Conservation (phyloP, 2,797 vertebrate species). For the Hoplostethus atlanticus region DNA sequence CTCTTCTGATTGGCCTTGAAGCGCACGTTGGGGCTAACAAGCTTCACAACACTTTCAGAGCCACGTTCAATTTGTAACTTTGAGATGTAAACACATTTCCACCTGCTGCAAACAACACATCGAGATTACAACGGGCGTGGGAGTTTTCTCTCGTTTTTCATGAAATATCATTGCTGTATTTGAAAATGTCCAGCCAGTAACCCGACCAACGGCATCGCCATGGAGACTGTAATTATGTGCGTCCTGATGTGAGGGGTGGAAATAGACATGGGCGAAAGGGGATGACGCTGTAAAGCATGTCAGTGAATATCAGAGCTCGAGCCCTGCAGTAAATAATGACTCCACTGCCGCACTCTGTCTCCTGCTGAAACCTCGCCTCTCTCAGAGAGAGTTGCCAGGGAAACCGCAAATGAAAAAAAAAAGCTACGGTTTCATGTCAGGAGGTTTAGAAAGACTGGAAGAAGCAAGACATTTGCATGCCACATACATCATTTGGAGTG, state of each 20-base stretch:
- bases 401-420: slow-evolving; percentile 82
- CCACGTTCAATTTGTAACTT: slow-evolving; percentile 12
- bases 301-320: slow-evolving; percentile 79
- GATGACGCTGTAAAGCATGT: slow-evolving; percentile 69
- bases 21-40: slow-evolving; percentile 33
- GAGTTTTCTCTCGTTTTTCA: slow-evolving; percentile 34
- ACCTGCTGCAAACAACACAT: slow-evolving; percentile 29
- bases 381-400: slow-evolving; percentile 82
- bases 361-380: slow-evolving; percentile 75
- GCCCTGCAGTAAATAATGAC: slow-evolving; percentile 83
- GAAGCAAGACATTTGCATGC: slow-evolving; percentile 55
- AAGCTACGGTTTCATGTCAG: slow-evolving; percentile 77
- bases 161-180: slow-evolving; percentile 65
- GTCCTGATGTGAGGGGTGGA: slow-evolving; percentile 75
- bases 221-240: slow-evolving; percentile 84
- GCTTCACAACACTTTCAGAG: slow-evolving; percentile 8
- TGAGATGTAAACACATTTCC: slow-evolving; percentile 7
- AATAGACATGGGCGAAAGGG: slow-evolving; percentile 69
- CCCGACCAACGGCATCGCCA: slow-evolving; percentile 71
- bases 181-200: slow-evolving; percentile 72
- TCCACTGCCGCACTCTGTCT: slow-evolving; percentile 73
- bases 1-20: slow-evolving; percentile 72
- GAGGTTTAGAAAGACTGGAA: slow-evolving; percentile 64
- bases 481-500: not conserved
- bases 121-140: slow-evolving; percentile 5